Evolutionary conservation across 2,113 vertebrate species (phyloP).

Genomic region (Scatophagus argus): DNA sequence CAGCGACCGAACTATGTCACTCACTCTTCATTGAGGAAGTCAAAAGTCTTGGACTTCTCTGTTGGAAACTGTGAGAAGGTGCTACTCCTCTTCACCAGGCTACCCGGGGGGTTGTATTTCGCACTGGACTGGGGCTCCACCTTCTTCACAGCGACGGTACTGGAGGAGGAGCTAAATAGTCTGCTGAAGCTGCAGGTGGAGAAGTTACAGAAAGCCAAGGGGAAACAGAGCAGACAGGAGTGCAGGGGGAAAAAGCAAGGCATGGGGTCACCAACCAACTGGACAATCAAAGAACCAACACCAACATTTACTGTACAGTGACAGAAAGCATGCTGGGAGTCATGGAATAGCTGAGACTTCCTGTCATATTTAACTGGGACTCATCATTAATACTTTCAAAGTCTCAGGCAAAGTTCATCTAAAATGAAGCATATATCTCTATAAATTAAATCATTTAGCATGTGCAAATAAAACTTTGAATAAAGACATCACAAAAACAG

Average conservation of each 20-base stretch:
- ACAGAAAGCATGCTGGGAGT: slow-evolving; percentile 73
- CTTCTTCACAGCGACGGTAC: slow-evolving; percentile 87
- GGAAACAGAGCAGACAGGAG: slow-evolving; percentile 48
- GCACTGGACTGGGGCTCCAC: slow-evolving; percentile 90
- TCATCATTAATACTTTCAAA: neutral
- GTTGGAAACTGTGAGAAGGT: slow-evolving; percentile 96
- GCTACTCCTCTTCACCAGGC: slow-evolving; percentile 84
- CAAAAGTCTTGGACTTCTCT: slow-evolving; percentile 91
- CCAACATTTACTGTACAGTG: slow-evolving; percentile 45
- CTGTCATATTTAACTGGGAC: neutral
- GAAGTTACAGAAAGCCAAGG: slow-evolving; percentile 57
- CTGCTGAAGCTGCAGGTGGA: slow-evolving; percentile 91
- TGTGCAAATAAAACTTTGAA: neutral
- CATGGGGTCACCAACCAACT: slow-evolving; percentile 64
- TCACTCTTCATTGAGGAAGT: slow-evolving; percentile 98
- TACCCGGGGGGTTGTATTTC: slow-evolving; percentile 90
- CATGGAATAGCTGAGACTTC: slow-evolving; percentile 19
- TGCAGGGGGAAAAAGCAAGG: slow-evolving; percentile 58
- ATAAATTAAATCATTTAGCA: neutral
- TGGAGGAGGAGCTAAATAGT: slow-evolving; percentile 94
- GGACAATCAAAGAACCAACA: slow-evolving; percentile 39
- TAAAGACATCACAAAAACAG: neutral
- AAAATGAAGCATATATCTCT: neutral
- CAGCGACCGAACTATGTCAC: slow-evolving; percentile 53
- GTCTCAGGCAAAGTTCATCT: neutral